phyloP scores from a whole-genome alignment of 2,797 vertebrate species.

The Sebastes aleutianus region DNA sequence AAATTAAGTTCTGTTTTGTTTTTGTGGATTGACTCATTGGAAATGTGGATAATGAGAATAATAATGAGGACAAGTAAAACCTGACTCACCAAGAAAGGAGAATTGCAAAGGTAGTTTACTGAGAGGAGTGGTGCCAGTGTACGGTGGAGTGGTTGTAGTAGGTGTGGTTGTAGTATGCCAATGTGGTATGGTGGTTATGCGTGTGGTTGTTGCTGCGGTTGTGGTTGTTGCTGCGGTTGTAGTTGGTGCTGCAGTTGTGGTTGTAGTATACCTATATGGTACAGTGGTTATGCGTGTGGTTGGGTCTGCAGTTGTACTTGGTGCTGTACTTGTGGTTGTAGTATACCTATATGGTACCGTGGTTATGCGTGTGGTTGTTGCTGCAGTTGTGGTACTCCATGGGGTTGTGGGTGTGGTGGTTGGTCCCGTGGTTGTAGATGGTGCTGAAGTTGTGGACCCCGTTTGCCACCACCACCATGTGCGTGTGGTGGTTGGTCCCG shows the following conservation, averaged over 20 bases:
- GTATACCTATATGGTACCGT: too few relatives aligned
- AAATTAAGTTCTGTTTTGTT: too few relatives aligned
- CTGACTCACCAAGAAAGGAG: constrained; percentile 57
- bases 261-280: too few relatives aligned
- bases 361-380: too few relatives aligned
- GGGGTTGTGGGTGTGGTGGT: neutral
- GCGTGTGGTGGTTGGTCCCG: neutral
- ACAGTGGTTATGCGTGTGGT: too few relatives aligned
- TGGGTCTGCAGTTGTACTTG: neutral
- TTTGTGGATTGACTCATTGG: neutral
- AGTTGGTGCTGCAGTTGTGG: neutral
- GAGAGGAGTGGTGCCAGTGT: constrained; percentile 21
- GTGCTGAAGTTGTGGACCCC: too few relatives aligned
- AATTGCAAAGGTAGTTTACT: constrained; percentile 73
- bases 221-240: neutral
- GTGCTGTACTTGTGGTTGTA: too few relatives aligned
- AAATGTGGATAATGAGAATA: neutral
- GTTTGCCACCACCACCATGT: too few relatives aligned
- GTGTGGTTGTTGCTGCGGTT: neutral
- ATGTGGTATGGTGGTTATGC: neutral
- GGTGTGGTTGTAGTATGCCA: neutral
- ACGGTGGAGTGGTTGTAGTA: neutral
- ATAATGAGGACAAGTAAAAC: neutral
- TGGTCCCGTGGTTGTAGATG: neutral
- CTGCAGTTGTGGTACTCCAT: too few relatives aligned